Conservation (phyloP, 2,888 invertebrate genomes). For the Keiferia lycopersicella region DNA sequence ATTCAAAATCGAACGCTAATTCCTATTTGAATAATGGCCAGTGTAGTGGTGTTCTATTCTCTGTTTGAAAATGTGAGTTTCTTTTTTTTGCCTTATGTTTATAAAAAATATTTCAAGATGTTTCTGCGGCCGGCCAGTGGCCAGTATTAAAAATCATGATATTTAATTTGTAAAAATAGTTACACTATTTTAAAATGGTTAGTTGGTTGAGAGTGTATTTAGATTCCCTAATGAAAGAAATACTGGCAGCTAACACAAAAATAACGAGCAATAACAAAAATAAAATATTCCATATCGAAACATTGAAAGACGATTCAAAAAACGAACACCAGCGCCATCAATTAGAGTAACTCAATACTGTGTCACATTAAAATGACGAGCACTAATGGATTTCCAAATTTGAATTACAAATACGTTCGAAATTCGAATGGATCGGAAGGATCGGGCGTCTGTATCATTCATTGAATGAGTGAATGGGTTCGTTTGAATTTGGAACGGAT, state of each 20-base stretch:
- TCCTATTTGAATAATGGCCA: conserved; percentile 36
- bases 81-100: conserved; percentile 19
- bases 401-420: conserved; percentile 70
- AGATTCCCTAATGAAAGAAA: no score
- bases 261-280: conserved; percentile 39
- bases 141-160: neutral
- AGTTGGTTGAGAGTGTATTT: no score
- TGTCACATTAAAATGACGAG: conserved; percentile 81
- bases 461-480: conserved; percentile 22
- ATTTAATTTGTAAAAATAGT: neutral
- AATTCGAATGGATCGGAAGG: conserved; percentile 60
- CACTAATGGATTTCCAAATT: conserved; percentile 79
- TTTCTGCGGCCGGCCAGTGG: no score
- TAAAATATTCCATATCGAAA: conserved; percentile 55
- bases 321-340: conserved; percentile 61
- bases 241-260: conserved; percentile 3
- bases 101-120: neutral
- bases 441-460: conserved; percentile 46
- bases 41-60: conserved; percentile 30
- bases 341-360: conserved; percentile 80
- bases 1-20: conserved; percentile 36
- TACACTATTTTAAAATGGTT: no score
- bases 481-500: conserved; percentile 20
- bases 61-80: conserved; percentile 27
- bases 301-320: conserved; percentile 63